Base-by-base conservation (phyloP, 2,113 vertebrate genomes). In the Lepisosteus osseus region DNA sequence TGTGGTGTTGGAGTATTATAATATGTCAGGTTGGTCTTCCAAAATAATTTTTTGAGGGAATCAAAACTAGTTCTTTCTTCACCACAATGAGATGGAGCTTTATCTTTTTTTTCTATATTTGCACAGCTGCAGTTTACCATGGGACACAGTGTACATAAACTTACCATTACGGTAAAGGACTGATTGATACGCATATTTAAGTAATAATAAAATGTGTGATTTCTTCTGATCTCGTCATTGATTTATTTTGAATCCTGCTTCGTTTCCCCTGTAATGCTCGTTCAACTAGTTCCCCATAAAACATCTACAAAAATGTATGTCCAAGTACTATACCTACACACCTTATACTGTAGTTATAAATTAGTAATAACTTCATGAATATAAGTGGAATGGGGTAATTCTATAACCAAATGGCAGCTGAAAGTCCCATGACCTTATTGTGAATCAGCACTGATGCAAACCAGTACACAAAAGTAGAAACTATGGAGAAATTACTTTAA, bases 131-230 rank as follows among this genome's bases (percentile, higher is more conserved):
- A 83, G 80, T 88, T 89, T 89, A 88, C 79, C 84, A 84, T 90
- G 90, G 86, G 86, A 91, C 83, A 89, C 89, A 90, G 86, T 94
- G 88, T 91, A 89, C 83, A 89, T 92, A 86, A 91, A 90, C 90
- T 94, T 91, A 90, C 86, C 89, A 88, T 89, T 90, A 92, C 87
- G 90, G 88, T 91, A 88, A 90, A 92, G 89, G 88, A 91, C 81
- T 83, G 87, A 87, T 86, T 84, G 84, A 91, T 92, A 92, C 29
- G 29, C 29, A 29, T 93, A 93, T 94, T 92, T 92, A 93, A 93
- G 83, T 90, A 88, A 91, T 87, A 93, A 94, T 90, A 95, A 96
- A 96, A 81, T 92, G 90, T 94, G 92, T 95, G 93, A 94, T 92
- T 95, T 94, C 92, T 93, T 92, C 92, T 90, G 91, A 91, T 77